phyloP scores from a whole-genome alignment of 2,113 vertebrate species.

The Ceyx cyanopectus region DNA sequence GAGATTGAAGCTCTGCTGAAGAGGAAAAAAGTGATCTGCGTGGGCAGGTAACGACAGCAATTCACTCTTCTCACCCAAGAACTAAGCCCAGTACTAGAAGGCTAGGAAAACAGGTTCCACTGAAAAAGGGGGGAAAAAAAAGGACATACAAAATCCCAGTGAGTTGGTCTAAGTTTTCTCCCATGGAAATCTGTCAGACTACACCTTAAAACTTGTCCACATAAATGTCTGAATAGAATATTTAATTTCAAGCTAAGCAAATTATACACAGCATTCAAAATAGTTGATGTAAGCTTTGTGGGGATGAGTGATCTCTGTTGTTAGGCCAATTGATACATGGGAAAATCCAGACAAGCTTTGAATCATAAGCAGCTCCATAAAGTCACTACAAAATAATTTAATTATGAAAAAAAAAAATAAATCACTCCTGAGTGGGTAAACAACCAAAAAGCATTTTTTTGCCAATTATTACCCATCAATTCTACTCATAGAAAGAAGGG shows the following conservation, averaged over 20 bases:
- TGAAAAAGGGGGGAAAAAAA: not conserved
- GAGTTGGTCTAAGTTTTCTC: not conserved
- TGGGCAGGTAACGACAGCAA: not conserved
- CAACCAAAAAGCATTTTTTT: not conserved
- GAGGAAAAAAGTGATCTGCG: not conserved
- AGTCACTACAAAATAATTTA: not conserved
- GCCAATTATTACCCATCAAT: conserved; percentile 6
- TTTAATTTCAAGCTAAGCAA: not conserved
- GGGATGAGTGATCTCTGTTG: not conserved
- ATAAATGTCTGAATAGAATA: not conserved
- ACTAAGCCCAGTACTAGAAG: not conserved
- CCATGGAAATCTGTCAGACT: not conserved
- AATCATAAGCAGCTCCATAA: not conserved
- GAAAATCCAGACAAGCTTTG: conserved; percentile 6
- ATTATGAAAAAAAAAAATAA: not conserved
- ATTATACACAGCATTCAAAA: not conserved
- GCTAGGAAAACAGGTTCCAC: not conserved
- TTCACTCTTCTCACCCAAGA: not conserved
- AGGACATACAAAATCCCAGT: not conserved
- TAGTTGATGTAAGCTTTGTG: not conserved
- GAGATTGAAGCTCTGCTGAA: conserved; percentile 14
- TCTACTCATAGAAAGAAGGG: conserved; percentile 3
- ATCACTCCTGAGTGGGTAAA: not conserved
- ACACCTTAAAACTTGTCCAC: not conserved
- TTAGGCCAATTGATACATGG: not conserved